Conservation (phyloP, 2,797 vertebrate genomes). For the Psittacula echo region DNA sequence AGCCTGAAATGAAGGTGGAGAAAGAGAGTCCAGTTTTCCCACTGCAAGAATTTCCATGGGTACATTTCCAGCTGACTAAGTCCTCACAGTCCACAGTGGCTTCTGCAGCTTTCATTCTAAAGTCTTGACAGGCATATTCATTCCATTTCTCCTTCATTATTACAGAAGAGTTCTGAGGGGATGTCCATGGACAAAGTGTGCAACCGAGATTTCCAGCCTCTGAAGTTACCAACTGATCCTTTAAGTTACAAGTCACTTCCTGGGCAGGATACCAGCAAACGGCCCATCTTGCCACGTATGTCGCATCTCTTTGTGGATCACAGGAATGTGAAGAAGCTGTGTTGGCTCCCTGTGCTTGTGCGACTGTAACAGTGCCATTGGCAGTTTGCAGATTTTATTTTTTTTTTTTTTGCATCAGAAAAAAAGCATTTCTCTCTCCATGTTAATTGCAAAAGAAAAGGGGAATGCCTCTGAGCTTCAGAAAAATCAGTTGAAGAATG, state of each 20-base stretch:
- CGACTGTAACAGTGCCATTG: not conserved
- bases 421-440: not conserved
- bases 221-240: not conserved
- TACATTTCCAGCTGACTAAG: conserved; percentile 3
- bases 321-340: conserved; percentile 12
- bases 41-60: conserved; percentile 37
- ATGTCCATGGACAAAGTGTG: not conserved
- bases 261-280: not conserved
- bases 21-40: not conserved
- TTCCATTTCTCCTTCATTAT: not conserved
- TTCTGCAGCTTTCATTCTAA: not conserved
- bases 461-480: not conserved
- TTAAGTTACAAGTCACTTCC: not conserved
- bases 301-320: not conserved
- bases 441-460: not conserved
- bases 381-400: not conserved
- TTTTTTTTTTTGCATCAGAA: conserved; percentile 3
- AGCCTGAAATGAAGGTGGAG: not conserved
- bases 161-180: not conserved
- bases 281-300: conserved; percentile 48
- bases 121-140: not conserved
- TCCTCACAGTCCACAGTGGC: not conserved
- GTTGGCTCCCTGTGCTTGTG: not conserved
- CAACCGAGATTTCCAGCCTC: not conserved
- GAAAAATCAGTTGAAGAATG: not conserved